Conservation (phyloP, 2,888 invertebrate genomes). For the Salticus scenicus region DNA sequence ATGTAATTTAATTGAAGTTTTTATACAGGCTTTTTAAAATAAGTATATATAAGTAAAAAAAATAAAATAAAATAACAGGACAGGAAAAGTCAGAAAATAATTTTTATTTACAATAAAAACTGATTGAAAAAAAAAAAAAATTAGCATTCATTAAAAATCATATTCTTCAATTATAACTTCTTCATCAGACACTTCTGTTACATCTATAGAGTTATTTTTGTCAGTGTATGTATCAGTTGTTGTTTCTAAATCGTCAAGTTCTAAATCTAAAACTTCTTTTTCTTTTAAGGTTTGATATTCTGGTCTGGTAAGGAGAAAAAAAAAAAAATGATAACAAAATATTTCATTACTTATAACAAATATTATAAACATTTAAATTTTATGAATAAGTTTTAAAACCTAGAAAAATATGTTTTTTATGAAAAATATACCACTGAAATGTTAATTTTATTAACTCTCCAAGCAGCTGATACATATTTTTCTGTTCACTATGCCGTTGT, state of each 20-base stretch:
- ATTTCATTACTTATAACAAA: too few relatives aligned
- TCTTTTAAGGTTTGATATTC: slow-evolving; percentile 35
- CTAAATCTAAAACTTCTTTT: slow-evolving; percentile 38
- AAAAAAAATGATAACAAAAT: neutral
- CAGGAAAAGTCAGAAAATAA: too few relatives aligned
- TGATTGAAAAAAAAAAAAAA: neutral
- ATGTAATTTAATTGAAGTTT: too few relatives aligned
- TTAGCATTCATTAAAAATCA: slow-evolving; percentile 34
- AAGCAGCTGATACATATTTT: too few relatives aligned
- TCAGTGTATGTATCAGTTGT: neutral
- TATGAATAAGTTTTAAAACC: neutral
- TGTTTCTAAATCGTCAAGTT: neutral
- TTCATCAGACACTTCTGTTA: slow-evolving; percentile 47
- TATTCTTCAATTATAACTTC: slow-evolving; percentile 62
- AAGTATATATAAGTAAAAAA: too few relatives aligned
- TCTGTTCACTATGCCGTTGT: too few relatives aligned
- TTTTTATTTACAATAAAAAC: slow-evolving; percentile 4
- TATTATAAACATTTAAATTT: neutral
- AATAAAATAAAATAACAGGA: too few relatives aligned
- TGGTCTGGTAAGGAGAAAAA: slow-evolving; percentile 16
- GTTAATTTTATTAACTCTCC: too few relatives aligned
- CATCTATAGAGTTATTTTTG: neutral
- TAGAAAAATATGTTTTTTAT: neutral
- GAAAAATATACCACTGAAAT: neutral
- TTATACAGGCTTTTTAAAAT: too few relatives aligned